A percentile compares a stretch with the other conserved stretches of the same genome.
These are phyloP conservation scores for Gymnodraco acuticeps DNA, from an alignment of 2,797 vertebrate genomes.

Conservation along the genomic window DNA sequence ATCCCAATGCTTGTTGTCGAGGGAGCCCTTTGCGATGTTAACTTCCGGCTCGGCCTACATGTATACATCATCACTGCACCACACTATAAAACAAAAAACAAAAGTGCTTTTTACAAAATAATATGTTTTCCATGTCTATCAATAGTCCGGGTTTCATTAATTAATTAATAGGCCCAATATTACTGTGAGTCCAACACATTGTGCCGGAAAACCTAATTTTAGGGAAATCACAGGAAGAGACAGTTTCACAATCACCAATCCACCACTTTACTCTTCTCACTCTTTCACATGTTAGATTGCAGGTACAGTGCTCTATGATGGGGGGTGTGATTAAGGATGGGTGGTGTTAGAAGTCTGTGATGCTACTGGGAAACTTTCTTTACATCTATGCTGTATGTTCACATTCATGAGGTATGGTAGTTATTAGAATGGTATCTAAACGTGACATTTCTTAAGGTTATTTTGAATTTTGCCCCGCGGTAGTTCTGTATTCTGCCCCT, in stretches of 20 bases:
- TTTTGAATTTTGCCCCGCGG: neutral
- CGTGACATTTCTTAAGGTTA: neutral
- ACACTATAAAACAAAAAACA: too few relatives aligned
- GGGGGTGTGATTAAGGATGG: constrained; percentile 14
- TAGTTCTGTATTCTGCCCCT: neutral
- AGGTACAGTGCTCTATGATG: neutral
- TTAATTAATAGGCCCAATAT: too few relatives aligned
- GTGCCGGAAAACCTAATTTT: neutral
- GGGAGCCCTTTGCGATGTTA: too few relatives aligned
- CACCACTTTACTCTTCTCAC: constrained; percentile 14
- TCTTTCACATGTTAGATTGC: constrained; percentile 29
- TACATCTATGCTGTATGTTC: neutral
- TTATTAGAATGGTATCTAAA: neutral
- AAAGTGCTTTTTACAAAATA: too few relatives aligned
- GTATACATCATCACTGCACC: too few relatives aligned
- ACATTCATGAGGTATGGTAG: neutral
- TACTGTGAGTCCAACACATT: too few relatives aligned
- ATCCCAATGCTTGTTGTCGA: too few relatives aligned
- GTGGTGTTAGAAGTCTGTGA: constrained; percentile 7
- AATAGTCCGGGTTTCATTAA: too few relatives aligned
- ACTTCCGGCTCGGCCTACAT: too few relatives aligned
- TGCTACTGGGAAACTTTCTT: neutral
- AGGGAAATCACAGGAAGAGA: neutral
- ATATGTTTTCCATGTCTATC: too few relatives aligned
- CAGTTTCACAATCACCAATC: neutral